Percentiles rank a stretch among this genome's conserved stretches.
Evolutionary conservation across 2,113 vertebrate genomes (phyloP).

Genomic region (Callionymus lyra): DNA sequence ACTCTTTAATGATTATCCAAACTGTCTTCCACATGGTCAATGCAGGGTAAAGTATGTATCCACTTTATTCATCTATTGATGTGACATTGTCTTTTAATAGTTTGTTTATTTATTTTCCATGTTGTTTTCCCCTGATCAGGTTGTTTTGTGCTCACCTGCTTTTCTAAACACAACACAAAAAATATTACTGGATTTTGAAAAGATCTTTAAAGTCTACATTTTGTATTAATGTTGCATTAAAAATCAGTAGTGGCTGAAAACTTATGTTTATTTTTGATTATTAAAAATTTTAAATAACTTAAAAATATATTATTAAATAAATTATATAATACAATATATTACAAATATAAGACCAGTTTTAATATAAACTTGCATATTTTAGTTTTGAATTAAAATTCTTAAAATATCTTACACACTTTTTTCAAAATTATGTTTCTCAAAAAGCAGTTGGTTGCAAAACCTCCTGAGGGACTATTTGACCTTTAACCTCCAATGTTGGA

Average conservation of each 20-base stretch:
- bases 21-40: constrained; percentile 65
- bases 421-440: neutral
- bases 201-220: no score
- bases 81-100: constrained; percentile 57
- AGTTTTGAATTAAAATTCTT: neutral
- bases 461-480: constrained; percentile 34
- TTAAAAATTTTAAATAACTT: no score
- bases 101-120: constrained; percentile 35
- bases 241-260: no score
- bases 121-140: constrained; percentile 37
- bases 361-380: no score
- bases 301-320: neutral
- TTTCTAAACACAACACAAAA: constrained; percentile 10
- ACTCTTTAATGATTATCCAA: constrained; percentile 57
- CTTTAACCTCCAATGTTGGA: constrained; percentile 46
- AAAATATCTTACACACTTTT: no score
- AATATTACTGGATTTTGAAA: neutral
- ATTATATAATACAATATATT: neutral
- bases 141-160: constrained; percentile 49
- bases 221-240: no score
- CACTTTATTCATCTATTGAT: constrained; percentile 60
- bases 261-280: no score
- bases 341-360: no score
- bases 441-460: constrained; percentile 51
- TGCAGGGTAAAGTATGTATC: constrained; percentile 74